phyloP scores from a whole-genome alignment of 2,888 invertebrate species.

The Sisyra terminalis region DNA sequence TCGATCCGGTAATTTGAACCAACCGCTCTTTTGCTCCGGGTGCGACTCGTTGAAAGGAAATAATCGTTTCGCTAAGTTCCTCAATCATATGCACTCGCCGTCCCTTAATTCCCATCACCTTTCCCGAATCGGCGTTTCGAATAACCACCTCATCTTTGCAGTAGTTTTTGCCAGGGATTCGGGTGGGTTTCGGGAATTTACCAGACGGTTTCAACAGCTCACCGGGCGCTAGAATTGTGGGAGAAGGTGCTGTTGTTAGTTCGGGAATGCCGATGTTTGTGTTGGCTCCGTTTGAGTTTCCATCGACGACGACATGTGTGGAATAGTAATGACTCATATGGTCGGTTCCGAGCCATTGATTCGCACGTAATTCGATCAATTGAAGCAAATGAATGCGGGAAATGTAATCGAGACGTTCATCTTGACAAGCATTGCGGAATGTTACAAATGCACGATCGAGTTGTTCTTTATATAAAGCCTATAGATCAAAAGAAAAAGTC shows the following conservation, averaged over 20 bases:
- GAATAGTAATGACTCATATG: constrained; percentile 74
- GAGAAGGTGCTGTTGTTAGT: constrained; percentile 32
- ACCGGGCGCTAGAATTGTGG: constrained; percentile 56
- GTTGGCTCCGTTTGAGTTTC: constrained; percentile 17
- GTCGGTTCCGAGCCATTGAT: constrained; percentile 76
- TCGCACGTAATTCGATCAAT: constrained; percentile 82
- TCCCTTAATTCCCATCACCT: constrained; percentile 99
- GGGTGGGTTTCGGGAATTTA: constrained; percentile 74
- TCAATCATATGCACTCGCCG: constrained; percentile 97
- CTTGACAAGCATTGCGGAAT: constrained; percentile 78
- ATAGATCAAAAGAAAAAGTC: background rate
- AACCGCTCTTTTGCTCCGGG: constrained; percentile 89
- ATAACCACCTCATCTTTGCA: constrained; percentile 92
- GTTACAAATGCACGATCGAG: constrained; percentile 72
- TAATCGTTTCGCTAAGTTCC: constrained; percentile 95
- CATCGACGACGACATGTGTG: constrained; percentile 27
- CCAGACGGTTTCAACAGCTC: constrained; percentile 78
- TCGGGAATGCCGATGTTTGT: constrained; percentile 31
- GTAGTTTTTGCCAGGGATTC: constrained; percentile 84
- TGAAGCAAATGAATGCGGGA: constrained; percentile 79
- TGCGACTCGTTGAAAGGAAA: constrained; percentile 96
- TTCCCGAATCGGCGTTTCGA: constrained; percentile 87
- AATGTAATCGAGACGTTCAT: constrained; percentile 69
- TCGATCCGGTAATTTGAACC: constrained; percentile 89
- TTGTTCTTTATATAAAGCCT: constrained; percentile 62